Percentiles rank a stretch among this genome's conserved stretches.
phyloP scores from a whole-genome alignment of 1,140 invertebrate species.

The Episyrphus balteatus region DNA sequence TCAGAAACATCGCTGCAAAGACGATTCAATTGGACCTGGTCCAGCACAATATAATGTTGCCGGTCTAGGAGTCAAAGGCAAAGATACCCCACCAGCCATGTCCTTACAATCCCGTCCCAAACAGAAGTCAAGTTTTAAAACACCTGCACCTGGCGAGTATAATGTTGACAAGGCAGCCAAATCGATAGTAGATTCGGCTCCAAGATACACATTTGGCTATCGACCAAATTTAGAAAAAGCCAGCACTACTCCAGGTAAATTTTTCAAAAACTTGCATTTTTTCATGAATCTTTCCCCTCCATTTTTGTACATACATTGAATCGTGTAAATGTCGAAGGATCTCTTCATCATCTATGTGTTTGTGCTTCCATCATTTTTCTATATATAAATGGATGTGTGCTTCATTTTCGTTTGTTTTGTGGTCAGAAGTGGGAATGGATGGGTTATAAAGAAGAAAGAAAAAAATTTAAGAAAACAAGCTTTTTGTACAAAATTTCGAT shows the following conservation, averaged over 20 bases:
- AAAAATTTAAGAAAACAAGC: too few species aligned
- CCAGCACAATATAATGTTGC: constrained; percentile 79
- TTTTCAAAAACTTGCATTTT: neutral
- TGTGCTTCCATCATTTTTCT: neutral
- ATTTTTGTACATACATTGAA: neutral
- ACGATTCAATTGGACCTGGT: constrained; percentile 58
- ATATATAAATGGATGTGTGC: neutral
- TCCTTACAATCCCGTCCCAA: constrained; percentile 68
- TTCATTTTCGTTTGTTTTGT: too few species aligned
- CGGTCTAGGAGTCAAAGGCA: constrained; percentile 70
- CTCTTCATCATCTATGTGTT: neutral
- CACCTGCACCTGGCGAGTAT: constrained; percentile 75
- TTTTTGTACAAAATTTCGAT: too few species aligned
- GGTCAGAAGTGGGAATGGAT: too few species aligned
- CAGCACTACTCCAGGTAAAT: constrained; percentile 37
- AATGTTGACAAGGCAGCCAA: constrained; percentile 61
- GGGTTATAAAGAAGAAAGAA: too few species aligned
- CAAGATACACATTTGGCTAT: constrained; percentile 49
- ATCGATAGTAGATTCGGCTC: constrained; percentile 51
- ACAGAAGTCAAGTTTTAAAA: constrained; percentile 56
- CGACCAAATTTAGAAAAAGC: constrained; percentile 26
- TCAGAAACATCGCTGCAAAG: constrained; percentile 45
- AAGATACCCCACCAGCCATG: constrained; percentile 47
- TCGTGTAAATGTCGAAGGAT: neutral
- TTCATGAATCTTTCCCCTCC: neutral